A percentile compares a stretch with the other conserved stretches of the same genome.
phyloP scores from a whole-genome alignment of 2,113 vertebrate genomes.

The Genyomyrus donnyi region DNA sequence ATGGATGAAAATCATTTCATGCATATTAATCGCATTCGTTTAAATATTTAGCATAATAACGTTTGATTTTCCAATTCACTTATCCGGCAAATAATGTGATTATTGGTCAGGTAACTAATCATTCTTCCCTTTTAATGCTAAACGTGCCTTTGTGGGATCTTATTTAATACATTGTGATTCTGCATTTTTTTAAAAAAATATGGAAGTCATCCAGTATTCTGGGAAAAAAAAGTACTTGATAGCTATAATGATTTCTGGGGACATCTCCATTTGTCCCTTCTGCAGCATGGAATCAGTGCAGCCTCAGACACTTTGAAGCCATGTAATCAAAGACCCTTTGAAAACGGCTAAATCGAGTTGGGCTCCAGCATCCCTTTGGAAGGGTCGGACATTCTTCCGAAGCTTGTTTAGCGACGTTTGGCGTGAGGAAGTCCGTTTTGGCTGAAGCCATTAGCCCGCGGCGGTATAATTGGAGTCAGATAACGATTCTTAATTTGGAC shows the following conservation, averaged over 20 bases:
- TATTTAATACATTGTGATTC: neutral
- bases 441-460: neutral
- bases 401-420: neutral
- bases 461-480: conserved; percentile 10
- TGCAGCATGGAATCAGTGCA: neutral
- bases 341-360: neutral
- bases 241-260: neutral
- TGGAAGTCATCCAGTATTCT: neutral
- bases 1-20: conserved; percentile 11
- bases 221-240: neutral
- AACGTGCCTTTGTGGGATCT: neutral
- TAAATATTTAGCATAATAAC: conserved; percentile 10
- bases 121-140: neutral
- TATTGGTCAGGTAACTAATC: neutral
- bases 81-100: conserved; percentile 5
- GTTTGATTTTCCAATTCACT: conserved; percentile 12
- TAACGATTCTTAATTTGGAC: conserved; percentile 10
- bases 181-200: neutral
- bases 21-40: conserved; percentile 4
- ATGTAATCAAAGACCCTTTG: neutral
- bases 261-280: neutral
- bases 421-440: neutral
- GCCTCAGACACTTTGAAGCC: neutral
- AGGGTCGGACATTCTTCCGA: neutral
- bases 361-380: neutral